Evolutionary conservation across 2,888 invertebrate genomes (phyloP).

Genomic region (Drosophila acutilabella): DNA sequence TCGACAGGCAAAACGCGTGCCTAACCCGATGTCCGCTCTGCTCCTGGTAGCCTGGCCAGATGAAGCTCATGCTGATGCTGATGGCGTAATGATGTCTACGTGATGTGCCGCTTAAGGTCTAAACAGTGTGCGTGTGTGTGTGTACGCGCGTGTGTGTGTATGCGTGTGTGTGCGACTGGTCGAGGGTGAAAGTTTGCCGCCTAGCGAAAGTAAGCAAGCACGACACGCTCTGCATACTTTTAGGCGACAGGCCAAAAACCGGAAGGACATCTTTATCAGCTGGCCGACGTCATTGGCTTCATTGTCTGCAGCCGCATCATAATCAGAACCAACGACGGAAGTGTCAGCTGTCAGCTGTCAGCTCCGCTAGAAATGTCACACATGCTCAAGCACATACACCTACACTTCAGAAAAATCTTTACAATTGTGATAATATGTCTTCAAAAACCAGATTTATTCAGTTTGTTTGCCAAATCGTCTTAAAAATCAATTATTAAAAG

Average conservation of each 20-base stretch:
- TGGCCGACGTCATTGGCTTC: slow-evolving; percentile 51
- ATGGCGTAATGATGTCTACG: slow-evolving; percentile 81
- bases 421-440: not conserved
- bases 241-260: slow-evolving; percentile 35
- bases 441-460: too few relatives aligned
- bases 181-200: slow-evolving; percentile 70
- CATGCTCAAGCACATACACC: slow-evolving; percentile 29
- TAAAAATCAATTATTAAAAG: too few relatives aligned
- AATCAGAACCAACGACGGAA: slow-evolving; percentile 49
- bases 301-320: slow-evolving; percentile 60
- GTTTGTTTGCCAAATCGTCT: too few relatives aligned
- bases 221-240: slow-evolving; percentile 68
- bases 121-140: slow-evolving; percentile 47
- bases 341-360: slow-evolving; percentile 50
- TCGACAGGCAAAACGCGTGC: slow-evolving; percentile 14
- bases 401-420: not conserved
- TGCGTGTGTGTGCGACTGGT: slow-evolving; percentile 18
- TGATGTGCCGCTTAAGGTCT: slow-evolving; percentile 62
- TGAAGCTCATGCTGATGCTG: slow-evolving; percentile 46
- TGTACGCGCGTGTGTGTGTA: slow-evolving; percentile 3
- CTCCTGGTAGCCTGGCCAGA: not conserved
- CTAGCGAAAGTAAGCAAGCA: slow-evolving; percentile 67
- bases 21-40: slow-evolving; percentile 28
- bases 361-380: slow-evolving; percentile 51
- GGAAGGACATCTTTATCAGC: slow-evolving; percentile 79